phyloP scores from a whole-genome alignment of 2,888 invertebrate species.

The Netelia virgata region DNA sequence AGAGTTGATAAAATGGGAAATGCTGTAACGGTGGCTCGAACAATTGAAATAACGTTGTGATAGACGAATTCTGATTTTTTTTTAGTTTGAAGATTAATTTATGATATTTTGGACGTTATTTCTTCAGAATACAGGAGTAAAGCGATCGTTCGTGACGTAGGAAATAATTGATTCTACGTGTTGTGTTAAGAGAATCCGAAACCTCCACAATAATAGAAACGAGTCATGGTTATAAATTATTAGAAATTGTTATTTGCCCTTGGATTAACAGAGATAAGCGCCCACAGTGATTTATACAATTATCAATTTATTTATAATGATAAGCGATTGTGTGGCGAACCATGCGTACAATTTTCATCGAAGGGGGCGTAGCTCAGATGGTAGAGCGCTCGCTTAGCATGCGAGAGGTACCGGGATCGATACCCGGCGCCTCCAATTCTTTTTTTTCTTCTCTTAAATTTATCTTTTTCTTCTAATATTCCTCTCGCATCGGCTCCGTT shows the following conservation, averaged over 20 bases:
- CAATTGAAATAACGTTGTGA: neutral
- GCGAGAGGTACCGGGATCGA: constrained; percentile 74
- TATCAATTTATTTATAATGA: neutral
- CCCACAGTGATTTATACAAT: neutral
- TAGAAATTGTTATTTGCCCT: neutral
- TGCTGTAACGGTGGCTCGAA: too few relatives aligned
- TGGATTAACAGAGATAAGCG: neutral
- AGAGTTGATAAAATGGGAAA: too few relatives aligned
- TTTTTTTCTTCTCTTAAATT: constrained; percentile 32
- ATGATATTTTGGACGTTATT: neutral
- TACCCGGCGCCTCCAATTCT: constrained; percentile 71
- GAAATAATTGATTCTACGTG: neutral
- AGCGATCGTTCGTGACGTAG: neutral
- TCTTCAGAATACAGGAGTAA: neutral
- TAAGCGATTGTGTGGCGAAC: neutral
- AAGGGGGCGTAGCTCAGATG: constrained; percentile 76
- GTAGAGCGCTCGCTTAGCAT: constrained; percentile 76
- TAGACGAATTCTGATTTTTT: neutral
- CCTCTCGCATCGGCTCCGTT: neutral
- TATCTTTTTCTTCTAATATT: neutral
- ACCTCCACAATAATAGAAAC: neutral
- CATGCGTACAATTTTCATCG: neutral
- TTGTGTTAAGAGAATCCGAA: neutral
- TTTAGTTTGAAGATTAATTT: neutral
- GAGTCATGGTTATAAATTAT: neutral